Percentiles rank a stretch among this genome's conserved stretches.
Evolutionary conservation across 2,888 invertebrate species (phyloP).

Genomic region (Eupithecia vulgata): DNA sequence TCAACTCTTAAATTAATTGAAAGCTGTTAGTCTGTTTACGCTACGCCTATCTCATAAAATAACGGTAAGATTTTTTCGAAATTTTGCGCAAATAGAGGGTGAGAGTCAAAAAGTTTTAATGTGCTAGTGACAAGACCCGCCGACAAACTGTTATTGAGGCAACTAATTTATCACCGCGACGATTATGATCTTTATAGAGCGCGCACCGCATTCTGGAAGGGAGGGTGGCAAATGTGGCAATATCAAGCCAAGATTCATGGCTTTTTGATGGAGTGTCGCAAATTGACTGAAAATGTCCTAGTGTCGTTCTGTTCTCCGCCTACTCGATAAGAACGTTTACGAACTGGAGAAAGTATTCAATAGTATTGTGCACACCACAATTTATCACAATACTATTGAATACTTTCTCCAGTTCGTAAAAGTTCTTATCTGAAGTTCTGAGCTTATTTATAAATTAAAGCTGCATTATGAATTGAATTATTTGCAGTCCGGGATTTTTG

Average conservation of each 20-base stretch:
- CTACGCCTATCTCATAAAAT: not conserved
- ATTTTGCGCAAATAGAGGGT: constrained; percentile 34
- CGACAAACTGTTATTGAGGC: constrained; percentile 60
- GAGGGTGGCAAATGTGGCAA: constrained; percentile 27
- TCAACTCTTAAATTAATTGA: not conserved
- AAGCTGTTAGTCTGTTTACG: not conserved
- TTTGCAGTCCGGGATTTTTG: not conserved
- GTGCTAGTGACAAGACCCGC: constrained; percentile 46
- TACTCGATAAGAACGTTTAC: not conserved
- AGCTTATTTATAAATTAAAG: not conserved
- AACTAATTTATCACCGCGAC: constrained; percentile 66
- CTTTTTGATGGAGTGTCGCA: constrained; percentile 57
- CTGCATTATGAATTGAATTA: not conserved
- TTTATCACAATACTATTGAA: too few species aligned
- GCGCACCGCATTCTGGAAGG: constrained; percentile 53
- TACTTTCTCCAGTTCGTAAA: too few species aligned
- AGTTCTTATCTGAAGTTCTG: too few species aligned
- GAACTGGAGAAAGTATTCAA: not conserved
- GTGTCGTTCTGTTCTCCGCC: not conserved
- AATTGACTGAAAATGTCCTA: constrained; percentile 45
- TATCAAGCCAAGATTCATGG: constrained; percentile 51
- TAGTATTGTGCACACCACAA: too few species aligned
- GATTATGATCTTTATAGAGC: constrained; percentile 61
- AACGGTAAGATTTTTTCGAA: not conserved
- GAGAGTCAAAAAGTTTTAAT: constrained; percentile 43